Evolutionary conservation across 2,113 vertebrate genomes (phyloP).

Genomic region (Talpa occidentalis): DNA sequence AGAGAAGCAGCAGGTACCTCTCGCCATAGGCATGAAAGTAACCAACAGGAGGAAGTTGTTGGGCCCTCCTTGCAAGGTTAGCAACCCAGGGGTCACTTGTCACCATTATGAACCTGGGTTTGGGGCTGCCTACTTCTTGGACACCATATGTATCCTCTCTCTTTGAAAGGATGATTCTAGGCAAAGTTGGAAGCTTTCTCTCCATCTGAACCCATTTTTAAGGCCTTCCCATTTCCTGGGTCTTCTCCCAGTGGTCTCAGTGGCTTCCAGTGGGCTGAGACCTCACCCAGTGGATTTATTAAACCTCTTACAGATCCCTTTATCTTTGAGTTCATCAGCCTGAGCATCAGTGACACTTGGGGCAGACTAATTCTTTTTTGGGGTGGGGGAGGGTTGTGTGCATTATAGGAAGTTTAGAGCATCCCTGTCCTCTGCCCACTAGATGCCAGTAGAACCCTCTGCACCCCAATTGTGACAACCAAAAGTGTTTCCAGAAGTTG

Average conservation of each 20-base stretch:
- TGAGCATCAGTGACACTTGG: rapidly evolving
- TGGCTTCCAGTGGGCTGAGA: background rate
- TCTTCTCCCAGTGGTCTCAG: background rate
- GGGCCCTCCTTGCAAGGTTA: background rate
- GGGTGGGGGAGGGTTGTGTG: background rate
- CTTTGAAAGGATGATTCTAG: background rate
- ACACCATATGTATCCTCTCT: background rate
- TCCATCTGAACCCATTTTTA: background rate
- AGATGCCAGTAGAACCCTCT: background rate
- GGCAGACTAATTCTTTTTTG: background rate
- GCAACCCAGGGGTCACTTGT: background rate
- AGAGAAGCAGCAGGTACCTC: background rate
- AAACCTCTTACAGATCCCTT: background rate
- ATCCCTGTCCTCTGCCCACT: background rate
- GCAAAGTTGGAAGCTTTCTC: background rate
- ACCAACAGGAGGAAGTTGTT: background rate
- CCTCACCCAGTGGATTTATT: rapidly evolving
- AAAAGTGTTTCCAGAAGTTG: background rate
- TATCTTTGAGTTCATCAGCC: rapidly evolving
- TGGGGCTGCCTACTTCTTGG: background rate
- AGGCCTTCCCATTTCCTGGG: too few species aligned
- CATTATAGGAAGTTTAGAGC: background rate
- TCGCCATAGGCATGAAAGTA: background rate
- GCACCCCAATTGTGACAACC: background rate
- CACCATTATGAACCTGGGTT: background rate